phyloP scores from a whole-genome alignment of 2,888 invertebrate species.

The Seira ritae region DNA sequence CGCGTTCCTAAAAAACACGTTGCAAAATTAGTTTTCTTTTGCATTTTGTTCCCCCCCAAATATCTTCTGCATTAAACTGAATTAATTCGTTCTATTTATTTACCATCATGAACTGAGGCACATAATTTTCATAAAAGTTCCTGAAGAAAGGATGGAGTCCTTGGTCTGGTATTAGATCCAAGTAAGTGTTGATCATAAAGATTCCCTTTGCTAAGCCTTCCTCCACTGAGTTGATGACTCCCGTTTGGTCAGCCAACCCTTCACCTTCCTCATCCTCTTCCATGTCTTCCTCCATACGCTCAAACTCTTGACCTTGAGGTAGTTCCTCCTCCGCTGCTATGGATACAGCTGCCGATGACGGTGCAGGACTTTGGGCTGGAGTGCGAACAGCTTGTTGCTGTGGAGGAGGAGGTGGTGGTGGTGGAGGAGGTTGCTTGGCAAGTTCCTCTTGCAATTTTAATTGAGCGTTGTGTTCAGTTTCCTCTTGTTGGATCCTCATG shows the following conservation, averaged over 20 bases:
- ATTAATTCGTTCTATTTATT: neutral
- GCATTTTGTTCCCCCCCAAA: no score
- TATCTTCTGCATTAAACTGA: no score
- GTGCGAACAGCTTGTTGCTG: no score
- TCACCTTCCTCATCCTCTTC: neutral
- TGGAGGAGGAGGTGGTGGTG: no score
- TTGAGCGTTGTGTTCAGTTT: neutral
- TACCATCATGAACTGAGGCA: neutral
- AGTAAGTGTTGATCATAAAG: slow-evolving; percentile 6
- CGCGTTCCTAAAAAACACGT: neutral
- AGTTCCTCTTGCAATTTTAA: neutral
- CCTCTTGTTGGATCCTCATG: neutral
- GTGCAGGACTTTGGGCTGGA: neutral
- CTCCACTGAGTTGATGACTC: neutral
- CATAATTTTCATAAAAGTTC: slow-evolving; percentile 17
- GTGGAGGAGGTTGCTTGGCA: neutral
- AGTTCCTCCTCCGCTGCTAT: neutral
- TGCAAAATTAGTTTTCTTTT: no score
- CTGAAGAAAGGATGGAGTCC: neutral
- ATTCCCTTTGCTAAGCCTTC: slow-evolving; percentile 10
- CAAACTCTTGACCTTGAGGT: no score
- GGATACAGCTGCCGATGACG: neutral
- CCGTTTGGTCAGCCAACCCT: neutral
- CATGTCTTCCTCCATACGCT: neutral
- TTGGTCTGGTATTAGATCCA: neutral